These are phyloP conservation scores for Nannoperca obscura DNA, from an alignment of 2,797 vertebrate species.

Conservation along the genomic window DNA sequence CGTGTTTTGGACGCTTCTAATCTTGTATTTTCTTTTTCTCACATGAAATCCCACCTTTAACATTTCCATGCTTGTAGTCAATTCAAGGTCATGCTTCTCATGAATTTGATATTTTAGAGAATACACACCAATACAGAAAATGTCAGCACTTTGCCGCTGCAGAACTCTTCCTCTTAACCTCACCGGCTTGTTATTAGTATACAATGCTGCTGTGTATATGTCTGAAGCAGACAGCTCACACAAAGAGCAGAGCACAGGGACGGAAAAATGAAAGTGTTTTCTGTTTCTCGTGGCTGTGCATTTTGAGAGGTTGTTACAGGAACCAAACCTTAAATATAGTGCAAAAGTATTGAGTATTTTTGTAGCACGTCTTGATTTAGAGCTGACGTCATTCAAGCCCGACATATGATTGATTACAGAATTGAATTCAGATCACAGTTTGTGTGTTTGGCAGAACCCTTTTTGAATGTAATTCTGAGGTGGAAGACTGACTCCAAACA, in stretches of 20 bases:
- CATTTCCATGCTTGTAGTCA: slow-evolving; percentile 9
- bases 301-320: not conserved
- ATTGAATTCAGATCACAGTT: slow-evolving; percentile 14
- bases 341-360: not conserved
- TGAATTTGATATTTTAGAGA: slow-evolving; percentile 26
- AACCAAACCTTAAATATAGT: not conserved
- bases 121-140: slow-evolving; percentile 6
- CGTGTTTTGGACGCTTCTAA: not conserved
- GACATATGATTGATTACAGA: not conserved
- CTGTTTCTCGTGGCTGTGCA: not conserved
- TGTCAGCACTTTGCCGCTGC: slow-evolving; percentile 20
- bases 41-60: not conserved
- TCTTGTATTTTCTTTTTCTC: not conserved
- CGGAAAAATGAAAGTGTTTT: not conserved
- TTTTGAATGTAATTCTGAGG: slow-evolving; percentile 2
- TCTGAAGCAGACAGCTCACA: slow-evolving; percentile 24
- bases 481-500: not conserved
- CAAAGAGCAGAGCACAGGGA: slow-evolving; percentile 3
- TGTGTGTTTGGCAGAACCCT: not conserved
- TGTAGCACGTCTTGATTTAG: not conserved
- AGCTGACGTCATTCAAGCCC: not conserved
- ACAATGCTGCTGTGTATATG: slow-evolving; percentile 5
- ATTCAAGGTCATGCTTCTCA: slow-evolving; percentile 23
- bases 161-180: slow-evolving; percentile 21
- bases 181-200: slow-evolving; percentile 5